A percentile compares a stretch with the other conserved stretches of the same genome.
phyloP scores from a whole-genome alignment of 2,888 invertebrate species.

The Tetragonisca angustula region DNA sequence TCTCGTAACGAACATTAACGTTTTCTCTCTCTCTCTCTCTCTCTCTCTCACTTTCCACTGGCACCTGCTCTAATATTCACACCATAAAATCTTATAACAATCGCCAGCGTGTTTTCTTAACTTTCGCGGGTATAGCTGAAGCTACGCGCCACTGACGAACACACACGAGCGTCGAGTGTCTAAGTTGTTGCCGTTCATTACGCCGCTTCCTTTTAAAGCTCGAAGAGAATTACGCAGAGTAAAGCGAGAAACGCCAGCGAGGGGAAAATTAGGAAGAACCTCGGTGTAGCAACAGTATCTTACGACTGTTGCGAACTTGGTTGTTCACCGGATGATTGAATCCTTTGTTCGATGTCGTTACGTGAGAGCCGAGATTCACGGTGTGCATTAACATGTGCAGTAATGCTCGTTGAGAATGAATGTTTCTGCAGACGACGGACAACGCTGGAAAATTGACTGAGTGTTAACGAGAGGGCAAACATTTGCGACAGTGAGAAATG shows the following conservation, averaged over 20 bases:
- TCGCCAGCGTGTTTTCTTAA: conserved; percentile 37
- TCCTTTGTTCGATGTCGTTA: not conserved
- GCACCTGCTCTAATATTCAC: conserved; percentile 36
- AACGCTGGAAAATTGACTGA: no score
- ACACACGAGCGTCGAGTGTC: not conserved
- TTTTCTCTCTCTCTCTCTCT: conserved; percentile 3
- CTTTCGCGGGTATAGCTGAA: not conserved
- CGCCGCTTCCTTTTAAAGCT: not conserved
- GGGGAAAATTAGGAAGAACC: not conserved
- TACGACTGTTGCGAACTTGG: not conserved
- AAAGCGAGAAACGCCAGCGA: conserved; percentile 1
- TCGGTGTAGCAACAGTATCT: not conserved
- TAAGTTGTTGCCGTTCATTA: not conserved
- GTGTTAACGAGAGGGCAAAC: no score
- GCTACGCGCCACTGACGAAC: conserved; percentile 18
- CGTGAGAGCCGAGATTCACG: not conserved
- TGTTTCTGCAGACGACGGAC: no score
- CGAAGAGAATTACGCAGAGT: conserved; percentile 13
- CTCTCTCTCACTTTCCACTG: not conserved
- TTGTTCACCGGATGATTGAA: not conserved
- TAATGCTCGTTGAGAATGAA: no score
- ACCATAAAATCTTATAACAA: conserved; percentile 51
- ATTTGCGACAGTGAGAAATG: no score
- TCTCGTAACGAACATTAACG: conserved; percentile 58
- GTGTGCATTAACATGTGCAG: not conserved